phyloP scores from a whole-genome alignment of 2,888 invertebrate genomes.

The Mesoligia furuncula region DNA sequence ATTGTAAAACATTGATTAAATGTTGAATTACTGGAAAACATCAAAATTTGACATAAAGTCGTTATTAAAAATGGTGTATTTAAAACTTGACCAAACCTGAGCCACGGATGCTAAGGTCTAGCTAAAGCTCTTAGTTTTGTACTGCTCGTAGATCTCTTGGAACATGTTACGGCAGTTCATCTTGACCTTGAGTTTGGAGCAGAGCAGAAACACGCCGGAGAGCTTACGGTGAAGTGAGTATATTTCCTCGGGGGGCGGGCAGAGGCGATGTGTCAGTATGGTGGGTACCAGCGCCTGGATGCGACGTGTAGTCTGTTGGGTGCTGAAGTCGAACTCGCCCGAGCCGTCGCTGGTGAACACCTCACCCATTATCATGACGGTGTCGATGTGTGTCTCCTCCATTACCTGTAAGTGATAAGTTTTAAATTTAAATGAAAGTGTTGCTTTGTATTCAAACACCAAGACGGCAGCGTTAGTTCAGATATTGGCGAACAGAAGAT shows the following conservation, averaged over 20 bases:
- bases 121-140: slow-evolving; percentile 78
- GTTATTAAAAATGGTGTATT: slow-evolving; percentile 27
- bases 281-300: slow-evolving; percentile 97
- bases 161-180: slow-evolving; percentile 96
- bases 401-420: slow-evolving; percentile 89
- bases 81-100: slow-evolving; percentile 51
- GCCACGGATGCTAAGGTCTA: slow-evolving; percentile 47
- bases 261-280: slow-evolving; percentile 97
- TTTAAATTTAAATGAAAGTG: neutral
- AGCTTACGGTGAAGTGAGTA: slow-evolving; percentile 99
- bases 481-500: no score
- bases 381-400: slow-evolving; percentile 98
- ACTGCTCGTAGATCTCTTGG: slow-evolving; percentile 93
- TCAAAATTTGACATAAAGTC: slow-evolving; percentile 37
- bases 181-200: slow-evolving; percentile 95
- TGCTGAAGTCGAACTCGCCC: slow-evolving; percentile 96
- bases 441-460: neutral
- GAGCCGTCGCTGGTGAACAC: slow-evolving; percentile 94
- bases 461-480: neutral
- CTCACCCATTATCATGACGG: slow-evolving; percentile 99
- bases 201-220: slow-evolving; percentile 98
- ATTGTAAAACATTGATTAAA: slow-evolving; percentile 12
- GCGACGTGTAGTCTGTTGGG: slow-evolving; percentile 94
- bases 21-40: slow-evolving; percentile 17
- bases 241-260: slow-evolving; percentile 99